phyloP scores from a whole-genome alignment of 2,797 vertebrate genomes.

The Psittacula echo region DNA sequence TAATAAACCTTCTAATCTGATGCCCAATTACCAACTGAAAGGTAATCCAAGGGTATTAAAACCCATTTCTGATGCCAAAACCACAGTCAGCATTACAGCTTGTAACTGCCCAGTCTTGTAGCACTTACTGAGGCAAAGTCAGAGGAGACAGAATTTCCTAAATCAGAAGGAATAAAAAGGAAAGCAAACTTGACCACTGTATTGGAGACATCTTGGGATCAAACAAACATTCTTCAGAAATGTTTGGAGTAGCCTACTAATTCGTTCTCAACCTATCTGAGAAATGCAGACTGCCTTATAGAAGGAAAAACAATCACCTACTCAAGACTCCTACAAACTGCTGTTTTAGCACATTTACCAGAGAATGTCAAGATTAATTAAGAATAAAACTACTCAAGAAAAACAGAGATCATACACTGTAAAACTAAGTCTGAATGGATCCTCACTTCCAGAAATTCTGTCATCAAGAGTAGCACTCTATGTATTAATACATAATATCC shows the following conservation, averaged over 20 bases:
- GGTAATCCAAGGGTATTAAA: neutral
- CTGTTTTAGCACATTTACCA: constrained; percentile 62
- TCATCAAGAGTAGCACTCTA: neutral
- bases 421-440: constrained; percentile 34
- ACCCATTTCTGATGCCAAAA: neutral
- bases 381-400: constrained; percentile 56
- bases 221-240: neutral
- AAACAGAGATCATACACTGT: neutral
- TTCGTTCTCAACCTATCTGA: constrained; percentile 40
- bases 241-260: constrained; percentile 32
- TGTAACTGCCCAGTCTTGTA: neutral
- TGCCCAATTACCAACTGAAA: neutral
- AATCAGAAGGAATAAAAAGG: neutral
- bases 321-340: constrained; percentile 65
- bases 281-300: constrained; percentile 45
- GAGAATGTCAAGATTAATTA: constrained; percentile 47
- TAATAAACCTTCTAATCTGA: neutral
- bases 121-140: neutral
- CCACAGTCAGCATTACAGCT: neutral
- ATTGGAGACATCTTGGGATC: neutral
- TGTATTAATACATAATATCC: neutral
- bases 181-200: neutral
- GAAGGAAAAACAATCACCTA: constrained; percentile 66
- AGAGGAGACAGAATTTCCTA: neutral
- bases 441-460: neutral